Percentiles rank a stretch among this genome's conserved stretches.
These are phyloP conservation scores for Ariopsis seemanni DNA, from an alignment of 2,113 vertebrate species.

Conservation along the genomic window DNA sequence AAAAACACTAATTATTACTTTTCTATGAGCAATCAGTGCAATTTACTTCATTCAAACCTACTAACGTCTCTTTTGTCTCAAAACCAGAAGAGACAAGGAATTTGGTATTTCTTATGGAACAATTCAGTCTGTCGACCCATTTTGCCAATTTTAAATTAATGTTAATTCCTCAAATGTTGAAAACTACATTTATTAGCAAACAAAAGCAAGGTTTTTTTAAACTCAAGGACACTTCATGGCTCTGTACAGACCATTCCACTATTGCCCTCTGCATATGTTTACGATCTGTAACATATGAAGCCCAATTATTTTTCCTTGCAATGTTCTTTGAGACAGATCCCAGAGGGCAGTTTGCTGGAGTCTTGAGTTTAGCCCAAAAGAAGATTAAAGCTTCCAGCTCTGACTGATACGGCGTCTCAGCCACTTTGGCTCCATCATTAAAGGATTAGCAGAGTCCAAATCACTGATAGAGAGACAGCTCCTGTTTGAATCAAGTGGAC, in stretches of 20 bases:
- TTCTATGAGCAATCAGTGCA: no score
- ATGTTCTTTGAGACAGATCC: constrained; percentile 1
- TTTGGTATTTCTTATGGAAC: no score
- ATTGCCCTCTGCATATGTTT: neutral
- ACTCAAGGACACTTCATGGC: neutral
- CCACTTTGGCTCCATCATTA: constrained; percentile 52
- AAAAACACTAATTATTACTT: no score
- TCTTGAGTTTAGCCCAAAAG: constrained; percentile 48
- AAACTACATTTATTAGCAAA: neutral
- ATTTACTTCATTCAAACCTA: no score
- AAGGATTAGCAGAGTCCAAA: constrained; percentile 40
- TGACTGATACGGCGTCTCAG: constrained; percentile 40
- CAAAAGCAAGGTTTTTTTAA: neutral
- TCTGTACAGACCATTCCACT: neutral
- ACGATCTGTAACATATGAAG: neutral
- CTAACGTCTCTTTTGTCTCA: no score
- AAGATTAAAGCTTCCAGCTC: constrained; percentile 46
- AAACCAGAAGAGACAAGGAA: no score
- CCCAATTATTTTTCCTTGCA: neutral
- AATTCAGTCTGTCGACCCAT: no score
- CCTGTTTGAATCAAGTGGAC: constrained; percentile 2
- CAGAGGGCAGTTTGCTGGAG: constrained; percentile 13
- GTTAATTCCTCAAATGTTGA: no score
- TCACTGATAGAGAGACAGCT: constrained; percentile 25
- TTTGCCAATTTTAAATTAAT: no score